These are phyloP conservation scores for Holacanthella duospinosa DNA, from an alignment of 2,888 invertebrate species.

Conservation along the genomic window DNA sequence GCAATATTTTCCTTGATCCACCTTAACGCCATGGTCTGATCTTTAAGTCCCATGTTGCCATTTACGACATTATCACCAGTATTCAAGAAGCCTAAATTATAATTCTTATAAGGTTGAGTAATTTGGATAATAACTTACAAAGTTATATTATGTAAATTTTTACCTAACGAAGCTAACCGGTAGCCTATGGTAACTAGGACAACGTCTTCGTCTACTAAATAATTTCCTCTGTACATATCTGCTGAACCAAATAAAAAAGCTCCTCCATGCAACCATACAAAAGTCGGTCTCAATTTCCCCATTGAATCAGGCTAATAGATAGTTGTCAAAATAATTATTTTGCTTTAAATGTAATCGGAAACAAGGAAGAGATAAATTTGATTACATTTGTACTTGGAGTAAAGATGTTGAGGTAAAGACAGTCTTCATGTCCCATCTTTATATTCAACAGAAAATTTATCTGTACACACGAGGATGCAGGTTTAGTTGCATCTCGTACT, in stretches of 20 bases:
- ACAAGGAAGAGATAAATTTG: too few relatives aligned
- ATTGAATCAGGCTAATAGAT: neutral
- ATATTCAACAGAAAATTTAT: neutral
- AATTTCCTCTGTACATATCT: neutral
- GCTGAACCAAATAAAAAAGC: neutral
- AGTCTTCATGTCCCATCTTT: neutral
- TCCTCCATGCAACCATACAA: constrained; percentile 7
- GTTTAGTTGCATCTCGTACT: constrained; percentile 1
- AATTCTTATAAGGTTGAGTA: too few relatives aligned
- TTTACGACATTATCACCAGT: neutral
- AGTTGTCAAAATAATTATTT: neutral
- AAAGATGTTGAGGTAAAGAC: neutral
- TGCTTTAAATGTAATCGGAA: neutral
- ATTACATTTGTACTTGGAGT: neutral
- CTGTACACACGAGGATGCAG: neutral
- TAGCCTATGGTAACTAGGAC: constrained; percentile 4
- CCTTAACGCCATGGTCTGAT: neutral
- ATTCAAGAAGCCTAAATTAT: neutral
- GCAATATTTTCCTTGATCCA: constrained; percentile 7
- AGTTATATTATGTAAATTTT: too few relatives aligned
- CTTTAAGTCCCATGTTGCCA: constrained; percentile 6
- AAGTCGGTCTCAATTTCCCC: neutral
- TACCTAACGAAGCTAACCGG: neutral
- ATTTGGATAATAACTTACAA: too few relatives aligned
- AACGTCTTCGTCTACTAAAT: constrained; percentile 5